These are phyloP conservation scores for Xestia ashworthii DNA, from an alignment of 2,888 invertebrate species.

Conservation along the genomic window DNA sequence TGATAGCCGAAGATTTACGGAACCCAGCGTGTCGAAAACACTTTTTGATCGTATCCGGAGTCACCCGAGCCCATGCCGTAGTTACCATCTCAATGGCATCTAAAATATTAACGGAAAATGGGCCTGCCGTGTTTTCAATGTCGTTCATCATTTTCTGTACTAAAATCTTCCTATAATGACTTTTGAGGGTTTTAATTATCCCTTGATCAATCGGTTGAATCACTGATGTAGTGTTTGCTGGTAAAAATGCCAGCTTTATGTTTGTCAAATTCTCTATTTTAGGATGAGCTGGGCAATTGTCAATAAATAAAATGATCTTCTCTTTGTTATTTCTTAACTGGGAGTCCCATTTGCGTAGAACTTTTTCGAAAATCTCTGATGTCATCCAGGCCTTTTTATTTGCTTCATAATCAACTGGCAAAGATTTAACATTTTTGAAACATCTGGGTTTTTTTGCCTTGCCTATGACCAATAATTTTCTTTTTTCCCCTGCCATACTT, in stretches of 20 bases:
- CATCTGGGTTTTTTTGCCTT: neutral
- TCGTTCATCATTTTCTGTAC: neutral
- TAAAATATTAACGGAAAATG: neutral
- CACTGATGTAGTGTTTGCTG: neutral
- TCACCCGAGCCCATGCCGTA: neutral
- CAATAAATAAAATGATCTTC: constrained; percentile 1
- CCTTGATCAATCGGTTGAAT: neutral
- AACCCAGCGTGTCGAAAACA: neutral
- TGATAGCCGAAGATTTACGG: neutral
- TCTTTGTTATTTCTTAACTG: constrained; percentile 1
- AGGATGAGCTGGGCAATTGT: neutral
- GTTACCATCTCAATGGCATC: neutral
- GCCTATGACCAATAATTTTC: constrained; percentile 1
- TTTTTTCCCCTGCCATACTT: constrained; percentile 3
- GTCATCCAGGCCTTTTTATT: neutral
- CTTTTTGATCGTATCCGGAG: neutral
- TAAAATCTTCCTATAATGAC: neutral
- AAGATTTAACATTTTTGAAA: neutral
- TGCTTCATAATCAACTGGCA: neutral
- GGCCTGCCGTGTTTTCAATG: neutral
- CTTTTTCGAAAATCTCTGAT: constrained; percentile 1
- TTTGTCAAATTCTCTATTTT: neutral
- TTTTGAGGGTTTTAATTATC: neutral
- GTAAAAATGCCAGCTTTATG: neutral
- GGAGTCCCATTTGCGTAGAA: constrained; percentile 1